Evolutionary conservation across 2,113 vertebrate species (phyloP), one percentile per base, ranked within the genome.

Genomic region (Agelaius phoeniceus): DNA sequence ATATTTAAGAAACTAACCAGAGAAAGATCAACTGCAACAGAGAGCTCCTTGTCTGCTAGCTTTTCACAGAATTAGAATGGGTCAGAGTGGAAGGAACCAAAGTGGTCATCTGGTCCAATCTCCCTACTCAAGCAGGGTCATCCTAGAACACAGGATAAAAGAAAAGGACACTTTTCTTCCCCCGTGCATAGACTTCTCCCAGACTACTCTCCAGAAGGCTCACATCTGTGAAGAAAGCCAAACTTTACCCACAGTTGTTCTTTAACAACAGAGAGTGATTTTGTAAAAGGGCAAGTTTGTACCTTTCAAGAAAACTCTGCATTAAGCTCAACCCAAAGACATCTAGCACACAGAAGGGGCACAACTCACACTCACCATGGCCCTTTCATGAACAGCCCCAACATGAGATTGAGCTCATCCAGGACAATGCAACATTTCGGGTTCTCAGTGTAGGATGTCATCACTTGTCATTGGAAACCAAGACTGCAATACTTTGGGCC

Each of bases 1-100:
- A 97, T 97, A 93, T 93, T 97, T 91, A 86, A 97, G 84, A 72
- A 89, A 35, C 54, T 78, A 94, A 84, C 17, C 41, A 84, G n/a
- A 65, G 37, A 87, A 89, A 94, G 93, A 91, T 93, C 57, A 82
- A 35, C 49, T 87, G 37, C 18, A 39, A 27, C 84, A 26, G 5
- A 68, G 52, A 84, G 54, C 30, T 84, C 33, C 65, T 75, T 21
- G 15, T 28, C 61, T 73, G 65, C 62, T 89, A 55, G 77, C 35
- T 91, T 37, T 71, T 21, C 79, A 84, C 57, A 84, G 39, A 61
- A 54, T n/a, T 16, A 68, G 27, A 57, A 63, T 20, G 41, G 17
- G 22, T 43, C 30, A 84, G 55, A 26, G 13, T 62, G 41, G 71
- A 55, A 76, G 14, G 8, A 35, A 57, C 14, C 31, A 62, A 30